phyloP scores from a whole-genome alignment of 2,797 vertebrate genomes.

The Otolemur crassicaudatus region DNA sequence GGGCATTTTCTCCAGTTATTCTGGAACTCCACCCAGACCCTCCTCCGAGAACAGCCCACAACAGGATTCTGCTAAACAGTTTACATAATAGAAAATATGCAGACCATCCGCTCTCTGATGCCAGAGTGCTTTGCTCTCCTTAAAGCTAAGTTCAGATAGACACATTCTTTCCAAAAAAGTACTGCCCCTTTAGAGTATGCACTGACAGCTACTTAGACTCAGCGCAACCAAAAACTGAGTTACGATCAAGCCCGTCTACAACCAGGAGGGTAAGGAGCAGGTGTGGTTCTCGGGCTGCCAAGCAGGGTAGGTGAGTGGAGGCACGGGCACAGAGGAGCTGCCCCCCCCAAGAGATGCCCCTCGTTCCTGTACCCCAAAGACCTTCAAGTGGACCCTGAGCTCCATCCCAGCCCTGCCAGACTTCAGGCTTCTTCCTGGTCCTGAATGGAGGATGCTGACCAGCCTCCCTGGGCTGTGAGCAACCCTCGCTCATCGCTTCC shows the following conservation, averaged over 20 bases:
- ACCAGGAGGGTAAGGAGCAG: not conserved
- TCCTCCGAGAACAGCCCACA: not conserved
- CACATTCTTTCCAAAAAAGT: not conserved
- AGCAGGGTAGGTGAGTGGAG: not conserved
- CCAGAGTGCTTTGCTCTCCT: not conserved
- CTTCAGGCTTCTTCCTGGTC: too few relatives aligned
- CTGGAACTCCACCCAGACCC: not conserved
- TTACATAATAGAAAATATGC: fast-evolving
- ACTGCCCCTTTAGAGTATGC: not conserved
- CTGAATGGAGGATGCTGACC: too few relatives aligned
- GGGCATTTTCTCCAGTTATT: too few relatives aligned
- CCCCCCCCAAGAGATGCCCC: not conserved
- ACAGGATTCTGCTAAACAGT: not conserved
- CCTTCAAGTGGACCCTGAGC: fast-evolving
- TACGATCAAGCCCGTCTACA: not conserved
- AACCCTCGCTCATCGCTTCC: not conserved
- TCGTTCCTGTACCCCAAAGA: not conserved
- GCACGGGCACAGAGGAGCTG: not conserved
- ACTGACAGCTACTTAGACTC: not conserved
- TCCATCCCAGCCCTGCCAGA: not conserved
- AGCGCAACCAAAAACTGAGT: not conserved
- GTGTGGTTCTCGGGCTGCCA: fast-evolving
- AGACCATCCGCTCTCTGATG: not conserved
- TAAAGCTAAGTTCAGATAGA: not conserved
- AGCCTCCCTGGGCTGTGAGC: not conserved